These are phyloP conservation scores for Balearica regulorum DNA, from an alignment of 2,797 vertebrate species.

Conservation along the genomic window DNA sequence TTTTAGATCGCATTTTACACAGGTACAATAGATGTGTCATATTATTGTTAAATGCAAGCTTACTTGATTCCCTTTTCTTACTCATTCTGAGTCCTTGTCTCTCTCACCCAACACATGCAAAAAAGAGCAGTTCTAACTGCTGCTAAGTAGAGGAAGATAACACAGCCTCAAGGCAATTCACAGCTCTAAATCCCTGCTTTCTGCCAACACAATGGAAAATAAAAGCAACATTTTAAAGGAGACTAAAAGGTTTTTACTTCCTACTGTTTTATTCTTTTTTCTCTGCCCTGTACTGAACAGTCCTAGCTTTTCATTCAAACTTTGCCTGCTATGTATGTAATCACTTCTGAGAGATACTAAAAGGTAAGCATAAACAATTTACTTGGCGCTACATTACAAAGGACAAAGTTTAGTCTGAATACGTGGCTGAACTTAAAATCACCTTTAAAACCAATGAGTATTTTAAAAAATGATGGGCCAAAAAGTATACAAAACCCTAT, in stretches of 20 bases:
- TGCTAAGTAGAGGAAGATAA: slow-evolving; percentile 55
- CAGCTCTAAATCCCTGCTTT: slow-evolving; percentile 58
- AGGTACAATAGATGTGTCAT: not conserved
- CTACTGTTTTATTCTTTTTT: not conserved
- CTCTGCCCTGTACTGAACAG: not conserved
- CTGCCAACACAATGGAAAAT: slow-evolving; percentile 33
- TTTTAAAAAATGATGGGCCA: not conserved
- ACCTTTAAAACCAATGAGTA: not conserved
- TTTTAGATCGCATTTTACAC: slow-evolving; percentile 11
- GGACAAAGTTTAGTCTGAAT: not conserved
- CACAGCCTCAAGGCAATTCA: slow-evolving; percentile 64
- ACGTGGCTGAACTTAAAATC: not conserved
- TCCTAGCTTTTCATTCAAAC: not conserved
- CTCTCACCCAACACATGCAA: slow-evolving; percentile 11
- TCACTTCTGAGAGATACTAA: not conserved
- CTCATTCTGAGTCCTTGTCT: slow-evolving; percentile 9
- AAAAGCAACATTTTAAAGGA: slow-evolving; percentile 46
- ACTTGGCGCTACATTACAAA: not conserved
- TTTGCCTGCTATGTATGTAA: not conserved
- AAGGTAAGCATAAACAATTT: slow-evolving; percentile 23
- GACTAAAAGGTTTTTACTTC: slow-evolving; percentile 24
- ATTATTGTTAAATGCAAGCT: slow-evolving; percentile 5
- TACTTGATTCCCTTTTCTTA: slow-evolving; percentile 35
- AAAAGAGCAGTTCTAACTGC: slow-evolving; percentile 49
- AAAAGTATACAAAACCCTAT: not conserved